Conservation (phyloP, 1,140 invertebrate genomes). For the Dendrolimus kikuchii region DNA sequence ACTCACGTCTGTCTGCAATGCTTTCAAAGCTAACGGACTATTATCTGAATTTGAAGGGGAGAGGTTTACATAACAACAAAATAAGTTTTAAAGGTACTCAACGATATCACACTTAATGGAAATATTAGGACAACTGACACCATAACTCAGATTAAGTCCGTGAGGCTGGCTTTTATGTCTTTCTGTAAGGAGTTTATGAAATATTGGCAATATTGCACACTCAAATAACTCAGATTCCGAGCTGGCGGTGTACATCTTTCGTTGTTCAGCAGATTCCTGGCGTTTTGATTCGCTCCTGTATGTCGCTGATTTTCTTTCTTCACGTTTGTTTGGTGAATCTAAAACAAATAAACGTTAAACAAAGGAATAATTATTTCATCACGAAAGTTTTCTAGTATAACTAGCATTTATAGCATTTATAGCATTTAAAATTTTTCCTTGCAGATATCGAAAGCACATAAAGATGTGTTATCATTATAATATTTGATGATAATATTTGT, state of each 20-base stretch:
- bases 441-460: no score
- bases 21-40: no score
- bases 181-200: slow-evolving; percentile 90
- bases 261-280: slow-evolving; percentile 50
- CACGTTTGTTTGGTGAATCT: slow-evolving; percentile 52
- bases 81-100: slow-evolving; percentile 84
- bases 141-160: slow-evolving; percentile 79
- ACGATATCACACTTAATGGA: slow-evolving; percentile 97
- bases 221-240: slow-evolving; percentile 87
- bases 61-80: no score
- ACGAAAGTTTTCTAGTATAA: no score
- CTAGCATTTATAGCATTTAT: no score
- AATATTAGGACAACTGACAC: slow-evolving; percentile 93
- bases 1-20: no score
- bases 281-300: slow-evolving; percentile 57
- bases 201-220: slow-evolving; percentile 89
- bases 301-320: slow-evolving; percentile 55
- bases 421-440: no score
- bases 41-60: no score
- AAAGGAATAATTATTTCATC: no score
- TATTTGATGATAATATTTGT: no score
- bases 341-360: slow-evolving; percentile 7
- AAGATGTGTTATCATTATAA: no score
- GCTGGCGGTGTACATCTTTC: slow-evolving; percentile 83
- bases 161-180: slow-evolving; percentile 79